Evolutionary conservation across 2,888 invertebrate genomes (phyloP), one percentile per base, ranked within the genome.

Genomic region (Hydrotaea diabolus): DNA sequence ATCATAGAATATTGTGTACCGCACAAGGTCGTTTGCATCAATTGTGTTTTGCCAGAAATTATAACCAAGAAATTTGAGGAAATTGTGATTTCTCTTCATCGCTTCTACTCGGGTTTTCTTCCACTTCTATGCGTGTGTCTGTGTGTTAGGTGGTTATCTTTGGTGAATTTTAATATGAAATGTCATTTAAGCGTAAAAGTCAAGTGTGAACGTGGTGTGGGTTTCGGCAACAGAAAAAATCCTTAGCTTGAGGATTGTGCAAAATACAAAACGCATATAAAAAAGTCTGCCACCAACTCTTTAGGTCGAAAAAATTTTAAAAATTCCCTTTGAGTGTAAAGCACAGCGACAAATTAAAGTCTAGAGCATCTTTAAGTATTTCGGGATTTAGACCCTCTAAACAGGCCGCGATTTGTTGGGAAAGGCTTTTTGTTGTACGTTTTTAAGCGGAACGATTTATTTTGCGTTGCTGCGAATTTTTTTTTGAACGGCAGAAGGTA

Each of bases 151-250:
- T 36, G 74, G 59, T 83, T 79, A 59, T 80, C 49, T 76, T 73
- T 66, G 57, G 73, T 59, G 73, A 83, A 59, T 77, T 80, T 69
- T 64, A 57, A 43, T 62, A 75, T 64, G 64, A 74, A 62, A 74
- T 83, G 31, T 66, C 64, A 75, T 71, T 82, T 64, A 46, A 79
- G 55, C 64, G 53, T 59, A 78, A 78, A 71, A 75, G 72, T 62
- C 72, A 72, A 59, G 49, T 49, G 9, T 8, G 23, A 19, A 21
- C 17, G 19, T 57, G 57, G 7, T 36, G 72, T 17, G 31, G 3
- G 31, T 31, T 2, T 4, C 7, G 7, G 2, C 31, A 31, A 31
- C 2, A 39, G 21, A 15, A 26, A 53, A 69, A 43, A 13, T 9
- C 66, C 62, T 43, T 15, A 36, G 75, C 66, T 79, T 80, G 23